phyloP scores from a whole-genome alignment of 2,113 vertebrate genomes.

The Prionailurus bengalensis region DNA sequence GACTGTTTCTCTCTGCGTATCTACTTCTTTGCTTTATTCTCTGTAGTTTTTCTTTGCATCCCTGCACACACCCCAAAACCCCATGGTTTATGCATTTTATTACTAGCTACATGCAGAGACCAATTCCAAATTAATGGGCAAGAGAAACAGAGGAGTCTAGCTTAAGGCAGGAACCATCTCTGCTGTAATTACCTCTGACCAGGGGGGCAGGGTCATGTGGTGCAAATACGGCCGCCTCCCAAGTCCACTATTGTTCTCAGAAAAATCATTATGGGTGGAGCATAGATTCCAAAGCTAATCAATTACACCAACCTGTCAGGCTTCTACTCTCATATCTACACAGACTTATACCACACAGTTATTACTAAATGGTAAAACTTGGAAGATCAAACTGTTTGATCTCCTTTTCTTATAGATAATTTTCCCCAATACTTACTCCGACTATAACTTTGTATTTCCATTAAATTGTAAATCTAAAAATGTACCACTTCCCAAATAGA shows the following conservation, averaged over 20 bases:
- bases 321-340: not conserved
- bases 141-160: slow-evolving; percentile 38
- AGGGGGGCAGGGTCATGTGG: not conserved
- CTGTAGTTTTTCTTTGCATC: slow-evolving; percentile 50
- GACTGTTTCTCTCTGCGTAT: not conserved
- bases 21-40: slow-evolving; percentile 27
- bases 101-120: slow-evolving; percentile 61
- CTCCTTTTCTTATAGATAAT: not conserved
- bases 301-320: not conserved
- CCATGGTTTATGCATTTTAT: slow-evolving; percentile 45
- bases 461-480: slow-evolving; percentile 54
- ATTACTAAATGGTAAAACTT: not conserved
- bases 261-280: slow-evolving; percentile 50
- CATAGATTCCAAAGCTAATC: slow-evolving; percentile 27
- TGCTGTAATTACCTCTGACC: slow-evolving; percentile 62
- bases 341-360: not conserved
- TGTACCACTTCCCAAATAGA: slow-evolving; percentile 6
- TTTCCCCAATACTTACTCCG: not conserved
- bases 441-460: slow-evolving; percentile 40
- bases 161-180: slow-evolving; percentile 49
- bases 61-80: not conserved
- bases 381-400: not conserved
- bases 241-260: slow-evolving; percentile 13
- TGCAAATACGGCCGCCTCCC: not conserved
- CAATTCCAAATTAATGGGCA: slow-evolving; percentile 71